Conservation (phyloP, 1,140 invertebrate genomes). For the Bathynomus jamesi region DNA sequence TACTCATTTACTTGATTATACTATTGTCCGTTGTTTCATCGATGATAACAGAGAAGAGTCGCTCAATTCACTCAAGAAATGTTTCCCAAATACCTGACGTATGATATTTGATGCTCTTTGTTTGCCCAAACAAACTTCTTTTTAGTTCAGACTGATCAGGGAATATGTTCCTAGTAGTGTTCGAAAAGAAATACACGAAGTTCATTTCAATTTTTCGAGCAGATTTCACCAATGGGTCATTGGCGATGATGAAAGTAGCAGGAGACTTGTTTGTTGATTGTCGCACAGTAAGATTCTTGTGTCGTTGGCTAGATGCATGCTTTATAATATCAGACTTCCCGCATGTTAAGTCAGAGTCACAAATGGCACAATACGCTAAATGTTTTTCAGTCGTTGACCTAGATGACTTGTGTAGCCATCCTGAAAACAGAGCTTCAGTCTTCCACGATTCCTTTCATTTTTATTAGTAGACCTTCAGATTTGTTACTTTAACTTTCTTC, state of each 20-base stretch:
- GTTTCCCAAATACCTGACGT: not conserved
- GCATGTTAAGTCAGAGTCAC: not conserved
- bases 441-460: too few species aligned
- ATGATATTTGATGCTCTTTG: too few species aligned
- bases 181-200: not conserved
- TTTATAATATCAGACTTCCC: not conserved
- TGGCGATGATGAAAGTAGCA: not conserved
- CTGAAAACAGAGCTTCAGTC: too few species aligned
- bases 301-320: not conserved
- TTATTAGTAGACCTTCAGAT: too few species aligned
- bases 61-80: too few species aligned
- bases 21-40: too few species aligned
- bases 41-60: too few species aligned
- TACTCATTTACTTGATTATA: conserved; percentile 1
- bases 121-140: not conserved
- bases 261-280: not conserved
- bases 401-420: not conserved
- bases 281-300: not conserved
- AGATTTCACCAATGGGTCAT: not conserved
- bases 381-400: not conserved
- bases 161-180: not conserved
- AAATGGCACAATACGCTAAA: not conserved
- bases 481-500: too few species aligned
- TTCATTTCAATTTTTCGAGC: not conserved
- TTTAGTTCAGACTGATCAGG: not conserved